Evolutionary conservation across 2,113 vertebrate species (phyloP).

Genomic region (Ibidorhyncha struthersii): DNA sequence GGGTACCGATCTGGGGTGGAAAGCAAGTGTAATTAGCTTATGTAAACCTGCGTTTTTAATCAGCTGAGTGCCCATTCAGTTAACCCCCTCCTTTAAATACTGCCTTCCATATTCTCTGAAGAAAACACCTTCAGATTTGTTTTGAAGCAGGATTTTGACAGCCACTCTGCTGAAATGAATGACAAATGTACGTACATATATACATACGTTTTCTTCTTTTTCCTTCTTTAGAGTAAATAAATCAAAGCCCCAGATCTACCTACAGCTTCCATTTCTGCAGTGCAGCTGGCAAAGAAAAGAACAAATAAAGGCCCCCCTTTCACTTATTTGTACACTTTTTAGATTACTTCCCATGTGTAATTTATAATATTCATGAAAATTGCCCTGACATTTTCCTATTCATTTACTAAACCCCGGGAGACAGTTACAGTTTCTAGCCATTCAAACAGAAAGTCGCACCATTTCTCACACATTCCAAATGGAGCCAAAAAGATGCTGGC

Average conservation of each 20-base stretch:
- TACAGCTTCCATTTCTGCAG: background rate
- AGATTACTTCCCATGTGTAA: background rate
- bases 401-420: background rate
- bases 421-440: background rate
- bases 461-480: background rate
- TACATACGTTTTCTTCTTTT: background rate
- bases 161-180: background rate
- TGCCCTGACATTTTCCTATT: background rate
- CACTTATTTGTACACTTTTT: background rate
- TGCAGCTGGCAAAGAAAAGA: background rate
- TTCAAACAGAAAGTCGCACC: background rate
- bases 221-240: background rate
- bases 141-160: background rate
- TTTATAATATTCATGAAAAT: background rate
- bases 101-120: background rate
- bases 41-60: background rate
- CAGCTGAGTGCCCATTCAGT: background rate
- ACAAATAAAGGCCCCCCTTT: background rate
- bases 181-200: background rate
- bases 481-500: conserved; percentile 24
- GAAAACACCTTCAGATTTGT: background rate
- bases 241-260: background rate
- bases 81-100: background rate
- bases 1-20: background rate
- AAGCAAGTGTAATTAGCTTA: background rate